Evolutionary conservation across 2,888 invertebrate genomes (phyloP), one percentile per base, ranked within the genome.

Genomic region (Ceramica pisi): DNA sequence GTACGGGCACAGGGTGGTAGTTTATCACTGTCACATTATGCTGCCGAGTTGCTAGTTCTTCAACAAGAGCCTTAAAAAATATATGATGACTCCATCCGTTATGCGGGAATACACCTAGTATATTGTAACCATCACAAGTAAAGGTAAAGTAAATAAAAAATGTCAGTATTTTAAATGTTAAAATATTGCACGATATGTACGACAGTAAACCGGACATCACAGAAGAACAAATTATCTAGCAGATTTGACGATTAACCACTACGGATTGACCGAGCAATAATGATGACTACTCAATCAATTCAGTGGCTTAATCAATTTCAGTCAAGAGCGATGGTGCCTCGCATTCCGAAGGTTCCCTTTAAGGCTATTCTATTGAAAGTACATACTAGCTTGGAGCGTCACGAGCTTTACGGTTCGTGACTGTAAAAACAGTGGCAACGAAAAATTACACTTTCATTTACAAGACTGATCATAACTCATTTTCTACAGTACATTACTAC

Each of bases 21-120:
- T 94, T 90, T 6, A 94, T 83, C 14, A 92, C 89, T 6, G 89
- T 92, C 16, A 94, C 87, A 38, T 91, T 81, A 74, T 94, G 92
- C 7, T 90, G 89, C 59, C 86, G 87, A 19, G 78, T 78, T 9
- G 90, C 91, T 57, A 94, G 81, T 50, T 87, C 89, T 71, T 88
- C 86, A 10, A 91, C 44, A 16, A 81, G 26, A 16, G 62, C 23
- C 23, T 70, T 55, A 50, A 59, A 78, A 53, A 83, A 81, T 57
- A 90, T 87, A 63, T 90, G 88, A 75, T 91, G 90, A 51, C 90
- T 91, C 51, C 86, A 82, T 12, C 90, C 91, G 57, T 89, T 84
- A 65, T 90, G 86, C 0, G 89, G 88, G 59, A 90, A 91, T 63
- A 91, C 81, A 0, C 85, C 87, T 14, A 90, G 71, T 65, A 91